Percentiles rank a stretch among this genome's conserved stretches.
phyloP scores from a whole-genome alignment of 2,113 vertebrate genomes.

The Ciconia maguari region DNA sequence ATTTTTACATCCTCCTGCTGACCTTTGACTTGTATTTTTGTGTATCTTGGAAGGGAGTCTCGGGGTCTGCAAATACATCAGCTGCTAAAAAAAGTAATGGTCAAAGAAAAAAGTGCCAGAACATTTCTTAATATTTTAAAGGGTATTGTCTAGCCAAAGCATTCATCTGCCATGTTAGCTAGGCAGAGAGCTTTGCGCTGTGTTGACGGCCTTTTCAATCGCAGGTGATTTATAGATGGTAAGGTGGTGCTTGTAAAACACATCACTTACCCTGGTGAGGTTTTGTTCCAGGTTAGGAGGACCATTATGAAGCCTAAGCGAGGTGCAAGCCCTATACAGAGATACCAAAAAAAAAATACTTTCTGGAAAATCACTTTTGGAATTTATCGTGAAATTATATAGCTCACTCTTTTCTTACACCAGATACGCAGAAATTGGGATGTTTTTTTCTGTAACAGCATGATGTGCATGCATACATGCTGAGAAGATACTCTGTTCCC shows the following conservation, averaged over 20 bases:
- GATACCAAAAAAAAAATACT: neutral
- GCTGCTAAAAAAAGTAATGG: constrained; percentile 50
- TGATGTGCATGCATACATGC: neutral
- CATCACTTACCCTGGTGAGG: neutral
- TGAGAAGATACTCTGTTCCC: neutral
- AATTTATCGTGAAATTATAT: neutral
- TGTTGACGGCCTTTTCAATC: neutral
- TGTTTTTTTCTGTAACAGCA: neutral
- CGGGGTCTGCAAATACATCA: constrained; percentile 53
- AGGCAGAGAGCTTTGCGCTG: neutral
- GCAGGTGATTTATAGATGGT: neutral
- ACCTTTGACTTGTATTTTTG: constrained; percentile 72
- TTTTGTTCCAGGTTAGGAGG: neutral
- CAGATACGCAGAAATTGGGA: neutral
- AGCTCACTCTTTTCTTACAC: neutral
- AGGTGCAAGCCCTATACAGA: neutral
- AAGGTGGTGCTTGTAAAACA: neutral
- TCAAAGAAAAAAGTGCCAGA: constrained; percentile 21
- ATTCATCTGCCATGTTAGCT: neutral
- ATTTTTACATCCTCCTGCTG: constrained; percentile 72
- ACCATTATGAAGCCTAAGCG: neutral
- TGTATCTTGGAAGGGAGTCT: constrained; percentile 62
- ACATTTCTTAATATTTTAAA: constrained; percentile 26
- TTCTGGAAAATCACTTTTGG: neutral
- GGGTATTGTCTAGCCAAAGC: neutral